phyloP scores from a whole-genome alignment of 2,797 vertebrate genomes.

The Sebastes nivosus region DNA sequence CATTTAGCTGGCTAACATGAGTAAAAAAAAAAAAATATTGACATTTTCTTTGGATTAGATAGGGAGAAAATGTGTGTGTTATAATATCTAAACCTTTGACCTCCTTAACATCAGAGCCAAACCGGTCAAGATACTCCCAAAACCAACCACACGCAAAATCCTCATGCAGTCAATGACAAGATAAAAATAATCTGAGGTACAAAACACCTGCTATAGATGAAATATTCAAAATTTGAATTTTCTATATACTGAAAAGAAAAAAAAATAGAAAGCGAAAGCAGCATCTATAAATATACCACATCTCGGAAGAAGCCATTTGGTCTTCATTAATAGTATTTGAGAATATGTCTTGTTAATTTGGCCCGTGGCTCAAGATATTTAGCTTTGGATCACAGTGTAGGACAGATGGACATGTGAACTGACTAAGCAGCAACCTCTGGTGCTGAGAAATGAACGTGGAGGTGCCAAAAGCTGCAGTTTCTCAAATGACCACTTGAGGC shows the following conservation, averaged over 20 bases:
- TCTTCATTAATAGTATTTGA: background rate
- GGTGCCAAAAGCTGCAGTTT: too few relatives aligned
- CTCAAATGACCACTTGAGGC: too few relatives aligned
- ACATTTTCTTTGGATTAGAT: background rate
- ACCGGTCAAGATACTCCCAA: background rate
- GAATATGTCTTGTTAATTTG: background rate
- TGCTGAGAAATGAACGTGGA: too few relatives aligned
- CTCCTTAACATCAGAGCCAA: background rate
- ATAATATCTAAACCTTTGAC: background rate
- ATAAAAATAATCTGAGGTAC: background rate
- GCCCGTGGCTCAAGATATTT: background rate
- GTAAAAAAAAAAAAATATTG: background rate
- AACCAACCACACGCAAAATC: background rate
- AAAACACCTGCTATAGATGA: background rate
- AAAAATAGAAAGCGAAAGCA: background rate
- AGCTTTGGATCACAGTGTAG: background rate
- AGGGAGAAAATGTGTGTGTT: background rate
- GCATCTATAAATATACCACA: too few relatives aligned
- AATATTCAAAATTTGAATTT: background rate
- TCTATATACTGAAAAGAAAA: background rate
- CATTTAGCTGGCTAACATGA: too few relatives aligned
- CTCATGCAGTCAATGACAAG: fast-evolving
- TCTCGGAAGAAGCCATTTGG: background rate
- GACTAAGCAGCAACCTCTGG: background rate
- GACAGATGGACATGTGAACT: background rate